A percentile compares a stretch with the other conserved stretches of the same genome.
These are phyloP conservation scores for Pasiphila rectangulata DNA, from an alignment of 2,888 invertebrate genomes.

Conservation along the genomic window DNA sequence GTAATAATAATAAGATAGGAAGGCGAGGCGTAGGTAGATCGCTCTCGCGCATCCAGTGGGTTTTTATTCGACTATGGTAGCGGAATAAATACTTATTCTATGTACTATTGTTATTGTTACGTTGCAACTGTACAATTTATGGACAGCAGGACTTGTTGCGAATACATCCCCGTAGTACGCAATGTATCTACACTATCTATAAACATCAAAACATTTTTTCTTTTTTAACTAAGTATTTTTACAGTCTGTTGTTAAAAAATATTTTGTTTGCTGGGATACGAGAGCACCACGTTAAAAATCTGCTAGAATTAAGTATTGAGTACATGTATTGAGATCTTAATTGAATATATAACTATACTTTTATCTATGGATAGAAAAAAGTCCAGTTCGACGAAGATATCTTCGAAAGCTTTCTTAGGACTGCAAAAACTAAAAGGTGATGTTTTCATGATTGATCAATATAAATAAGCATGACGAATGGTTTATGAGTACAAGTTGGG, in stretches of 20 bases:
- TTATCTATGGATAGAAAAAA: too few relatives aligned
- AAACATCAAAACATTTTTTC: slow-evolving; percentile 37
- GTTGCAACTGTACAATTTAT: slow-evolving; percentile 64
- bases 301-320: too few relatives aligned
- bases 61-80: slow-evolving; percentile 35
- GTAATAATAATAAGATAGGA: slow-evolving; percentile 73
- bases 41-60: slow-evolving; percentile 48
- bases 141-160: slow-evolving; percentile 38
- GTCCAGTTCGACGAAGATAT: too few relatives aligned
- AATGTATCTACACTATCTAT: slow-evolving; percentile 66
- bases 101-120: slow-evolving; percentile 56
- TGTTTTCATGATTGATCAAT: slow-evolving; percentile 32
- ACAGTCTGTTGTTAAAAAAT: too few relatives aligned
- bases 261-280: too few relatives aligned
- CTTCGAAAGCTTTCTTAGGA: neutral
- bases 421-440: slow-evolving; percentile 17
- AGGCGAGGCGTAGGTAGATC: slow-evolving; percentile 54
- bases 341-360: too few relatives aligned
- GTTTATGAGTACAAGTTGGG: slow-evolving; percentile 32
- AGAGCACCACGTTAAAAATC: too few relatives aligned
- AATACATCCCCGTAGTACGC: too few relatives aligned
- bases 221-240: neutral
- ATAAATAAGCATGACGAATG: slow-evolving; percentile 35
- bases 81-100: slow-evolving; percentile 13
- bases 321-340: too few relatives aligned